Base-by-base conservation (phyloP, 2,797 vertebrate genomes). In the Mormyrus proboscirostris region DNA sequence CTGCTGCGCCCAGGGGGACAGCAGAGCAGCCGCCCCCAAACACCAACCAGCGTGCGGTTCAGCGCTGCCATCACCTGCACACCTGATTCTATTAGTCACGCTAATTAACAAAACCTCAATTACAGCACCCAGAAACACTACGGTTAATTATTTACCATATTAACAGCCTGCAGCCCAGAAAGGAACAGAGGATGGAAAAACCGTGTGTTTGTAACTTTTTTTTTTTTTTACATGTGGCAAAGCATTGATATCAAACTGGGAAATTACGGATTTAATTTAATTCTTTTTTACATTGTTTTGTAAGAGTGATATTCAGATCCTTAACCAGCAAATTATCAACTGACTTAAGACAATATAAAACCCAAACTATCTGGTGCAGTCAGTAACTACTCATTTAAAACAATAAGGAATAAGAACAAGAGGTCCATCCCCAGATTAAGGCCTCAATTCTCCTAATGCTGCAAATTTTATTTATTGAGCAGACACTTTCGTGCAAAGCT, bases 51-150 rank as follows among this genome's bases (percentile, higher is more conserved):
- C 19, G 6, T 2, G 2, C 16, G 0, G 41, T 82, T n/a, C 76
- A 47, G 2, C 19, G 0, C 16, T 9, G 5, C 38, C 76, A 9
- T 7, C 41, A 82, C 76, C 76, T 47, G 41, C 41, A 47, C 76
- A 82, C 76, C 76, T n/a, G 76, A 82, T 47, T 82, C 41, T 82
- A 82, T 82, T 47, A 82, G 76, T 82, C 76, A 82, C 76, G 14
- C 76, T 47, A 82, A 82, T 82, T 82, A 82, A 8, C 38, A 2
- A 82, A 47, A 38, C 33, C 65, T 73, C 65, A 73, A 16, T 38
- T 38, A 73, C 65, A 38, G 29, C 65, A 6, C 76, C 41, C 41
- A 82, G 76, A 47, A 44, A n/a, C 38, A 82, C 76, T 44, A 44
- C 7, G 19, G 76, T 82, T 82, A 82, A 82, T 82, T 14, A 82